Evolutionary conservation across 2,797 vertebrate genomes (phyloP), one percentile per base, ranked within the genome.

Genomic region (Peromyscus aztecus): DNA sequence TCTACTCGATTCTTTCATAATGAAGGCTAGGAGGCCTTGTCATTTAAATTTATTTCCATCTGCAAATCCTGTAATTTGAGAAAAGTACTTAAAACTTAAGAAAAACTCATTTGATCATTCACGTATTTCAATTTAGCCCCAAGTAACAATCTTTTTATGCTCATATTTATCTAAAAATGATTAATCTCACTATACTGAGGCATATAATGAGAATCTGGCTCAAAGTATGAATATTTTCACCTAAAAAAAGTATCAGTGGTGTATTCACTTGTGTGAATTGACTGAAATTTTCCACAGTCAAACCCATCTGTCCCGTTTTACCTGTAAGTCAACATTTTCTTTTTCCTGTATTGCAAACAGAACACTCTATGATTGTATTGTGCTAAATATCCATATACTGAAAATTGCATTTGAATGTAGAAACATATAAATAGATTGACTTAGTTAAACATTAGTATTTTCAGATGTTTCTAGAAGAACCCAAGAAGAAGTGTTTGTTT

Each of bases 1-100:
- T 97, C 97, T 96, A 67, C 37, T 84, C 19, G 27, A 55, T 73
- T 92, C 78, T 87, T 88, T 93, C 52, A 76, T 92, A 96, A 97
- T 87, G 40, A 97, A 95, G 31, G 76, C 80, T 61, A 85, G 76
- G 55, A 90, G 80, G 65, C 63, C 46, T 1, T 87, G n/a, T 94
- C 93, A 19, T 94, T 96, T 77, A 95, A 97, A 78, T 95, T 95
- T 93, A 94, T 90, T 94, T 97, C 89, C 90, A 14, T 71, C 59
- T 84, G n/a, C 21, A 97, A 96, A 93, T 91, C 16, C 27, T 95
- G 1, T 87, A 91, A 81, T 93, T 96, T 94, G 43, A 37, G 52
- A 97, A 95, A 77, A 11, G 65, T 87, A 81, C 46, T 97, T 95
- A 96, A 95, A 95, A 89, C 6, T 46, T n/a, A 52, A 19, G 7